Percentiles rank a stretch among this genome's conserved stretches.
phyloP scores from a whole-genome alignment of 2,797 vertebrate genomes.

The Rhynchotus rufescens region DNA sequence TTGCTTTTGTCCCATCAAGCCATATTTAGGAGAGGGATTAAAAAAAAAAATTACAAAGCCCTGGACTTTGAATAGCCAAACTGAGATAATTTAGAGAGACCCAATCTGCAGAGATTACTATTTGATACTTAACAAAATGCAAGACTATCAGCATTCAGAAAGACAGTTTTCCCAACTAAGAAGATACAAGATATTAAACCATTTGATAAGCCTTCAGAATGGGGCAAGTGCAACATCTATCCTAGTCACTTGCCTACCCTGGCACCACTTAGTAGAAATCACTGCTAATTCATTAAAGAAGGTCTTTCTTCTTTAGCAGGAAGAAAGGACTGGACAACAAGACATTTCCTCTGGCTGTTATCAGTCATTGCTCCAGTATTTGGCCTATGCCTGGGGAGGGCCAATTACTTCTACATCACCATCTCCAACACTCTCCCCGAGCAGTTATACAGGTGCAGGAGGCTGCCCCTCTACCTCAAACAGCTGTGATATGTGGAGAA shows the following conservation, averaged over 20 bases:
- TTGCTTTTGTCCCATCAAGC: background rate
- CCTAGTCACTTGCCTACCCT: background rate
- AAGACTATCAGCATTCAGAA: background rate
- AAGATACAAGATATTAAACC: background rate
- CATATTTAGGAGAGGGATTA: background rate
- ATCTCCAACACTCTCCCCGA: background rate
- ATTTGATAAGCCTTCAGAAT: background rate
- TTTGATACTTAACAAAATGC: background rate
- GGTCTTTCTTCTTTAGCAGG: fast-evolving
- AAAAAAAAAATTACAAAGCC: background rate
- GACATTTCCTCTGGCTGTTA: background rate
- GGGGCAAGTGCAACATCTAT: background rate
- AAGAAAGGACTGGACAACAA: background rate
- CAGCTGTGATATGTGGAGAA: background rate
- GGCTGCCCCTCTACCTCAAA: background rate
- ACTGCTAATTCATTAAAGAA: background rate
- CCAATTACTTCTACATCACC: background rate
- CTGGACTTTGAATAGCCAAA: background rate
- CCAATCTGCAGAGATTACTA: background rate
- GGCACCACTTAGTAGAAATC: background rate
- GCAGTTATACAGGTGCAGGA: background rate
- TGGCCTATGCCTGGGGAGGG: background rate
- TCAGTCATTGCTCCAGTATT: background rate
- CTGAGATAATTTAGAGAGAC: background rate
- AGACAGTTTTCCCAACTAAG: background rate